These are phyloP conservation scores for Trichomycterus rosablanca DNA, from an alignment of 2,113 vertebrate genomes.

Conservation along the genomic window DNA sequence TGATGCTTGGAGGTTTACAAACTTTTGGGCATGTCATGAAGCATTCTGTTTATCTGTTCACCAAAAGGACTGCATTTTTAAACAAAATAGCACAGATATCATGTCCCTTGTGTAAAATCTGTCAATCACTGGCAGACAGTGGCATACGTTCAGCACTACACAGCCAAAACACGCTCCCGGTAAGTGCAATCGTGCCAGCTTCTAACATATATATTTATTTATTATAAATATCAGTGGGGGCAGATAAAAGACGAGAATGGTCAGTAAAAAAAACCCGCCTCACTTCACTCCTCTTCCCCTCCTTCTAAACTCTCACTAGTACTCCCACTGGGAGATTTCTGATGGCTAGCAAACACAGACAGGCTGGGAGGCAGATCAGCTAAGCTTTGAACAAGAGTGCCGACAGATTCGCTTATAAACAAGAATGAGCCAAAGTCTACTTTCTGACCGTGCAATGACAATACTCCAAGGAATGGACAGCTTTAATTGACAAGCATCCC, in stretches of 20 bases:
- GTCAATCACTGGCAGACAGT: conserved; percentile 7
- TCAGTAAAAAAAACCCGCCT: conserved; percentile 28
- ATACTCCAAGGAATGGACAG: not conserved
- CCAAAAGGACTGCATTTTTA: conserved; percentile 3
- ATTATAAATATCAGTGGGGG: conserved; percentile 30
- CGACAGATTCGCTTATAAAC: conserved; percentile 37
- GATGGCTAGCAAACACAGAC: conserved; percentile 38
- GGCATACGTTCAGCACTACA: not conserved
- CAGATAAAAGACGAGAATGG: conserved; percentile 43
- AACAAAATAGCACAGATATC: not conserved
- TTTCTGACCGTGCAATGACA: conserved; percentile 24
- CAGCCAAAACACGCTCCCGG: conserved; percentile 1
- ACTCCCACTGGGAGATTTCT: conserved; percentile 53
- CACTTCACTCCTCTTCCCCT: conserved; percentile 30
- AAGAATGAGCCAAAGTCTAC: conserved; percentile 6
- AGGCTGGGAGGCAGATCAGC: conserved; percentile 40
- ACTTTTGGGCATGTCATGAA: too few relatives aligned
- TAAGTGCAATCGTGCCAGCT: not conserved
- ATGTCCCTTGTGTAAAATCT: conserved; percentile 2
- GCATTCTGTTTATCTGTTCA: conserved; percentile 4
- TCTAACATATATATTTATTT: not conserved
- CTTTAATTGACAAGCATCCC: not conserved
- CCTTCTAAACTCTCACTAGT: conserved; percentile 47
- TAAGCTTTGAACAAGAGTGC: conserved; percentile 43
- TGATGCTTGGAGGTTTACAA: too few relatives aligned